These are phyloP conservation scores for Bedellia somnulentella DNA, from an alignment of 2,888 invertebrate species.

Conservation along the genomic window DNA sequence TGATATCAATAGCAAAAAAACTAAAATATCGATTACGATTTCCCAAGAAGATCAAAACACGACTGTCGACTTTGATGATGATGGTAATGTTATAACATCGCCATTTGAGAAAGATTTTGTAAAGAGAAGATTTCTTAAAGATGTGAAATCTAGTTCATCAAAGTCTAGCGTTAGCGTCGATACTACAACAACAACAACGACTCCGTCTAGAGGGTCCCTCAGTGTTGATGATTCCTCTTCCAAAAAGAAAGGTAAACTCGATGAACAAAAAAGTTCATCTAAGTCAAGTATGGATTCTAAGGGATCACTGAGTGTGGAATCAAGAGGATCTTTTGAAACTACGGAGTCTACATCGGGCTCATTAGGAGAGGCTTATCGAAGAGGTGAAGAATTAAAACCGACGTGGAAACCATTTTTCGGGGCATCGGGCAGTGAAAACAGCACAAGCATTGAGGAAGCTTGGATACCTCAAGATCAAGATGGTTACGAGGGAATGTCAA, in stretches of 20 bases:
- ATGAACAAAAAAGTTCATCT: slow-evolving; percentile 59
- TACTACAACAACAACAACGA: slow-evolving; percentile 46
- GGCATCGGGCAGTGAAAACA: slow-evolving; percentile 76
- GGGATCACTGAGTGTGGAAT: slow-evolving; percentile 68
- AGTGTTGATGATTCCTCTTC: slow-evolving; percentile 56
- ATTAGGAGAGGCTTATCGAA: slow-evolving; percentile 68
- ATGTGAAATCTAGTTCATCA: slow-evolving; percentile 57
- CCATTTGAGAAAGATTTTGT: slow-evolving; percentile 41
- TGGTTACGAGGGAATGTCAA: slow-evolving; percentile 57
- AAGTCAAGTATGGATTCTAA: slow-evolving; percentile 67
- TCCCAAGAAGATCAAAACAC: slow-evolving; percentile 57
- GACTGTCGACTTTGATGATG: slow-evolving; percentile 54
- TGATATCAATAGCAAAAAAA: slow-evolving; percentile 48
- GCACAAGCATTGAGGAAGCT: slow-evolving; percentile 83
- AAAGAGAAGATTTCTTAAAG: slow-evolving; percentile 44
- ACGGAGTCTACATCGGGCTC: slow-evolving; percentile 77
- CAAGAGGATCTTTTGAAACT: slow-evolving; percentile 69
- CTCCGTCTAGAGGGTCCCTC: slow-evolving; percentile 47
- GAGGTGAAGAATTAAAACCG: slow-evolving; percentile 73
- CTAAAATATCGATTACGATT: slow-evolving; percentile 55
- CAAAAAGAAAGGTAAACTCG: slow-evolving; percentile 38
- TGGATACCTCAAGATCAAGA: slow-evolving; percentile 78
- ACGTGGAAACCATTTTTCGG: slow-evolving; percentile 84
- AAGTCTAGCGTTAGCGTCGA: slow-evolving; percentile 62
- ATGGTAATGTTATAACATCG: slow-evolving; percentile 50